Conservation (phyloP, 2,797 vertebrate genomes). For the Champsocephalus gunnari region DNA sequence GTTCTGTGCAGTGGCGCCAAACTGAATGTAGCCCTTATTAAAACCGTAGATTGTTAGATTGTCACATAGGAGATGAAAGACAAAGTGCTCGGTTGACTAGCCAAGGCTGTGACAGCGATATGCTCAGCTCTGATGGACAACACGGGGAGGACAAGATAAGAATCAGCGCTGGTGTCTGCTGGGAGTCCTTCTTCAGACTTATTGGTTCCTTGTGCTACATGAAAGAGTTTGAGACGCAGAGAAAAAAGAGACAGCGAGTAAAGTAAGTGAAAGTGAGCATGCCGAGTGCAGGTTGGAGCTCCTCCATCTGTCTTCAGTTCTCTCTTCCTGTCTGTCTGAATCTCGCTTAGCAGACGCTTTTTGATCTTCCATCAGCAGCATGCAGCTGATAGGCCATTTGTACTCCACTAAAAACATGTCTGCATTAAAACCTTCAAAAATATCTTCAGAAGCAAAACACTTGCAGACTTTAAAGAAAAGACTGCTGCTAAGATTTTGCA, state of each 20-base stretch:
- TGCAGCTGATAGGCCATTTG: slow-evolving; percentile 35
- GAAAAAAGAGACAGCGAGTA: slow-evolving; percentile 29
- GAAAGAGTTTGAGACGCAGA: slow-evolving; percentile 50
- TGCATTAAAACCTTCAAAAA: too few species aligned
- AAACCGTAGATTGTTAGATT: slow-evolving; percentile 57
- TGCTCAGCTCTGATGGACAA: slow-evolving; percentile 45
- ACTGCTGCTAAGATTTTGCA: neutral
- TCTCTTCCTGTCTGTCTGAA: slow-evolving; percentile 51
- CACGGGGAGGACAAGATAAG: slow-evolving; percentile 49
- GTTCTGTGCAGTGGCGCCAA: slow-evolving; percentile 62
- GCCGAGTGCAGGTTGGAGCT: slow-evolving; percentile 45
- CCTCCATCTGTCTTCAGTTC: slow-evolving; percentile 63
- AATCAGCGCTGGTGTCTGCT: slow-evolving; percentile 43
- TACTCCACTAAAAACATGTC: neutral
- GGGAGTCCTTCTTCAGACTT: slow-evolving; percentile 43
- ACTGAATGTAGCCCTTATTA: slow-evolving; percentile 65
- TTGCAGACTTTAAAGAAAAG: neutral
- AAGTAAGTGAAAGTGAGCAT: slow-evolving; percentile 74
- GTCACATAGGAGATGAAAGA: slow-evolving; percentile 64
- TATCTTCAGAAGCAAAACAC: neutral
- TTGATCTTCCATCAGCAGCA: slow-evolving; percentile 20
- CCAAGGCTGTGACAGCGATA: slow-evolving; percentile 54
- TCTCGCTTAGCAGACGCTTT: slow-evolving; percentile 28
- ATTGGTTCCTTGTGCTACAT: slow-evolving; percentile 69
- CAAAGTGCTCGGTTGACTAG: slow-evolving; percentile 47